Conservation (phyloP, 2,888 invertebrate genomes). For the Cecidostiba fungosa region DNA sequence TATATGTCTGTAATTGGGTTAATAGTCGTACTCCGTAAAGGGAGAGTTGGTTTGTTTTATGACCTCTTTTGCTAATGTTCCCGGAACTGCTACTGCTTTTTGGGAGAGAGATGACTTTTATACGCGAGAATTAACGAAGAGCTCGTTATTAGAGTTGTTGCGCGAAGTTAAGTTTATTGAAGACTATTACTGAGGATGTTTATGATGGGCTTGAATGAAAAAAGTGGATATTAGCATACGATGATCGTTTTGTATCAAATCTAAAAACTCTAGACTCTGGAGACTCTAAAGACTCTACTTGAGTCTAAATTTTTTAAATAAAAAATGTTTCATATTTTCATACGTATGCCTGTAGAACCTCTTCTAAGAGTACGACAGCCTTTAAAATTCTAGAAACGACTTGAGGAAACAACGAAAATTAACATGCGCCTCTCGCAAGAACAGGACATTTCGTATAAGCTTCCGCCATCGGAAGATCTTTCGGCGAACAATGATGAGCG, state of each 20-base stretch:
- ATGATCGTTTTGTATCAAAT: too few species aligned
- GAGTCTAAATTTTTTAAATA: too few species aligned
- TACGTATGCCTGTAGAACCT: too few species aligned
- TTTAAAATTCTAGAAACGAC: neutral
- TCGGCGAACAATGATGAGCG: slow-evolving; percentile 5
- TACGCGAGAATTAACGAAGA: neutral
- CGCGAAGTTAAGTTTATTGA: neutral
- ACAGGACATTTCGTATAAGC: neutral
- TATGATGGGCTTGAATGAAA: too few species aligned
- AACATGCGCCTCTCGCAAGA: neutral
- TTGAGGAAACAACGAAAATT: neutral
- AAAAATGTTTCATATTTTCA: too few species aligned
- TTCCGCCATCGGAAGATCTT: neutral
- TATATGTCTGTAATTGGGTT: slow-evolving; percentile 15
- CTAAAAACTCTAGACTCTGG: too few species aligned
- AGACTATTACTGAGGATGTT: too few species aligned
- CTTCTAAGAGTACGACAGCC: neutral
- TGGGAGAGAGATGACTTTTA: neutral
- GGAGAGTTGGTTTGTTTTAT: neutral
- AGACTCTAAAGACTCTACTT: too few species aligned
- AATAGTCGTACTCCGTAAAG: neutral
- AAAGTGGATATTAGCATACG: too few species aligned
- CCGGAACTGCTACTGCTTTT: neutral
- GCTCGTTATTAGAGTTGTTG: neutral
- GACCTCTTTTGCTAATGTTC: neutral